These are phyloP conservation scores for Drosophila micromelanica DNA, from an alignment of 1,140 invertebrate species.

Conservation along the genomic window DNA sequence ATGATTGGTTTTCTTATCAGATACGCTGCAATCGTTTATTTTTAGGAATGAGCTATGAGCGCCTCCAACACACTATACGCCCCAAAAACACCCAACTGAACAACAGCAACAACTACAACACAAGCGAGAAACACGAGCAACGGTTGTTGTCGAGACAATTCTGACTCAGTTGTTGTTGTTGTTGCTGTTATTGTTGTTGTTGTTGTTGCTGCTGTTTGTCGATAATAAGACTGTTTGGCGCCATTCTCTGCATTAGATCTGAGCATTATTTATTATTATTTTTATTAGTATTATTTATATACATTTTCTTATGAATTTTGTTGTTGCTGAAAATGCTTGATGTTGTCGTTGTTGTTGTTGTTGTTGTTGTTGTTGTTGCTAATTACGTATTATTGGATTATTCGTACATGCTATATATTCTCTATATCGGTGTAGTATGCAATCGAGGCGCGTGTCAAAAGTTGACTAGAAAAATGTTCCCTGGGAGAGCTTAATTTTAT, in stretches of 20 bases:
- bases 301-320: constrained; percentile 6
- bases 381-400: constrained; percentile 22
- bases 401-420: constrained; percentile 12
- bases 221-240: constrained; percentile 81
- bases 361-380: not conserved
- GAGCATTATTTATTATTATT: not conserved
- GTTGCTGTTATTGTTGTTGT: constrained; percentile 26
- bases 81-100: constrained; percentile 10
- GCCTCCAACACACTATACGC: constrained; percentile 7
- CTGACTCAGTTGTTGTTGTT: constrained; percentile 21
- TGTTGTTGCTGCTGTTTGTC: constrained; percentile 35
- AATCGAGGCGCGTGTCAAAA: too few species aligned
- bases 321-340: too few species aligned
- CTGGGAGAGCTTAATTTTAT: too few species aligned
- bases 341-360: too few species aligned
- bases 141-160: constrained; percentile 4
- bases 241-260: constrained; percentile 39
- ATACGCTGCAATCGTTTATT: constrained; percentile 64
- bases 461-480: too few species aligned
- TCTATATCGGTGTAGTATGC: not conserved
- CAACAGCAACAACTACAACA: not conserved
- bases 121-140: constrained; percentile 1
- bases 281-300: constrained; percentile 22
- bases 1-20: constrained; percentile 73
- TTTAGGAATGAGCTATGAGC: constrained; percentile 76